Base-by-base conservation (phyloP, 2,888 invertebrate species). In the Agelastica alni region DNA sequence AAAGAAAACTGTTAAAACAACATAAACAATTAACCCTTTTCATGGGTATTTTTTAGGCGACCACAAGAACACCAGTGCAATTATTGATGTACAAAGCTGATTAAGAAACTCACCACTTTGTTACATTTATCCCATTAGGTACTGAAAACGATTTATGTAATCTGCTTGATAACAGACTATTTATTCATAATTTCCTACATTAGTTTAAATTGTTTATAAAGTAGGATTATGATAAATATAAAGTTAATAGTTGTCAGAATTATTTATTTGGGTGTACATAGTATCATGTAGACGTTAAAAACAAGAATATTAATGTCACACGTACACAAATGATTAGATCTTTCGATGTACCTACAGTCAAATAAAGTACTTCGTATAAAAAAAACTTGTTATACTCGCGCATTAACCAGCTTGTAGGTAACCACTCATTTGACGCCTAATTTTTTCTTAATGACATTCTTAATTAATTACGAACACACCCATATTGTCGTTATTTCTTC, bases 371-470 rank as follows among this genome's bases (percentile, higher is more conserved):
- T 10, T 31, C 20, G 26, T 13, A 22, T 41, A 32, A 48, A 12
- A 18, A 41, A 30, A 48, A 10, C 41, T 31, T 41, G 49, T 41
- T 26, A 36, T 7, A 2, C 2, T 13, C 17, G 14, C 6, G 16
- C 2, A n/a, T 36, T 43, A 10, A 30, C 30, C 9, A 7, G 28
- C 18, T 31, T 18, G 32, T 34, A 14, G 45, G 20, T 45, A 45
- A 22, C 43, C 31, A n/a, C n/a, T n/a, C 26, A 49, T 49, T 55
- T 51, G 51, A 42, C 56, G 36, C 47, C 51, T 42, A 51, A 56
- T 56, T 47, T 56, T 56, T 56, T 43, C 36, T 49, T 56, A 56
- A 51, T 51, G 56, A 56, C 51, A 51, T 28, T 32, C 31, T 56
- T 51, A 46, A 46, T 51, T 56, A 56, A 56, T 56, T 56, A 56